phyloP scores from a whole-genome alignment of 2,888 invertebrate species.

The Isotomurus palustris region DNA sequence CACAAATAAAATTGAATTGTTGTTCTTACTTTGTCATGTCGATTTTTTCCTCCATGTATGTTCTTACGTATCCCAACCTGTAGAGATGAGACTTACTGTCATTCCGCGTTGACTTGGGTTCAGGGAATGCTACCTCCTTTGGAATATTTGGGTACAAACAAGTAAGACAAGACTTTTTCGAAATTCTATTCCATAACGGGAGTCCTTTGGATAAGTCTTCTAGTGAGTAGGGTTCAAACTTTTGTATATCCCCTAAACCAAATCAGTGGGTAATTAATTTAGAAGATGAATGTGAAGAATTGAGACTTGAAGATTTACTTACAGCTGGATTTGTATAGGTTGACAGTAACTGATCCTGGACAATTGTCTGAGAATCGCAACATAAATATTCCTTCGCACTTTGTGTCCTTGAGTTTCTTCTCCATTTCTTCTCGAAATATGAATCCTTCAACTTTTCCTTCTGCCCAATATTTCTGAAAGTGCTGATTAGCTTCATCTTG shows the following conservation, averaged over 20 bases:
- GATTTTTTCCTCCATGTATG: no score
- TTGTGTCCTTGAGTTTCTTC: not conserved
- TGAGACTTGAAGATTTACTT: no score
- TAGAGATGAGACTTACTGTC: not conserved
- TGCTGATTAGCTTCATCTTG: conserved; percentile 6
- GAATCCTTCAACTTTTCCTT: conserved; percentile 16
- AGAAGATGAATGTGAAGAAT: no score
- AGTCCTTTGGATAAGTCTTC: conserved; percentile 19
- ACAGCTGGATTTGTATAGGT: not conserved
- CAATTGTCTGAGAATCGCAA: conserved; percentile 16
- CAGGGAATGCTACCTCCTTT: conserved; percentile 12
- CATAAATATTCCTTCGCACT: conserved; percentile 15
- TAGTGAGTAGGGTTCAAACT: conserved; percentile 7
- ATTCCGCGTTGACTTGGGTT: not conserved
- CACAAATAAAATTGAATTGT: not conserved
- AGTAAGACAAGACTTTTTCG: not conserved
- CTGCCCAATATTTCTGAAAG: conserved; percentile 14
- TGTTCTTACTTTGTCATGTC: not conserved
- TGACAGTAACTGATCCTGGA: not conserved
- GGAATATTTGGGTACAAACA: conserved; percentile 16
- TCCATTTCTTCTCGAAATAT: conserved; percentile 10
- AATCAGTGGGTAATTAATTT: not conserved
- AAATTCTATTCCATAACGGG: conserved; percentile 18
- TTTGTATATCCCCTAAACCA: not conserved
- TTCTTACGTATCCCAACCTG: no score